Evolutionary conservation across 2,113 vertebrate species (phyloP).

Genomic region (Meleagris gallopavo): DNA sequence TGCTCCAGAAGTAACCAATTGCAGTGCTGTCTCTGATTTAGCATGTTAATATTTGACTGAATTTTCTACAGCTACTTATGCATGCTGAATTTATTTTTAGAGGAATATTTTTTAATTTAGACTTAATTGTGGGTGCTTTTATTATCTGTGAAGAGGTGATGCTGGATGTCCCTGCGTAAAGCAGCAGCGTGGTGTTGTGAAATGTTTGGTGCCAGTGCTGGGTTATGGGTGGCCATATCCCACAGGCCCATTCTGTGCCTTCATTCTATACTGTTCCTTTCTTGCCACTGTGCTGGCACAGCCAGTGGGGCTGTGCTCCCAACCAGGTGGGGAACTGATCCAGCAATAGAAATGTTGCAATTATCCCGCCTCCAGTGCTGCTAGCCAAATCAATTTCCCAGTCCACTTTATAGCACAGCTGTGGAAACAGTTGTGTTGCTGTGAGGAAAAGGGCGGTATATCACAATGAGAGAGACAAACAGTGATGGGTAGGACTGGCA

Average conservation of each 20-base stretch:
- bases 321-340: not conserved
- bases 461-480: not conserved
- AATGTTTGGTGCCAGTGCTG: not conserved
- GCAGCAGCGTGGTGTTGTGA: not conserved
- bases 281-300: not conserved
- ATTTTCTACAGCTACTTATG: not conserved
- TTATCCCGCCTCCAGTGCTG: not conserved
- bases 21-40: not conserved
- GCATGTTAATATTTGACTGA: not conserved
- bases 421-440: not conserved
- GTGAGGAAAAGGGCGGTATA: not conserved
- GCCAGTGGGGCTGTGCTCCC: not conserved
- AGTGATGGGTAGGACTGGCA: not conserved
- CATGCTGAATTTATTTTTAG: not conserved
- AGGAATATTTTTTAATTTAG: not conserved
- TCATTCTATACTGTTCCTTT: not conserved
- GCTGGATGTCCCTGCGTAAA: not conserved
- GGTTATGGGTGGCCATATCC: not conserved
- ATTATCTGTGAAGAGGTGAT: not conserved
- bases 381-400: not conserved
- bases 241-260: not conserved
- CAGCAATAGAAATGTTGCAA: not conserved
- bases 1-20: not conserved
- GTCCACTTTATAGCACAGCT: not conserved
- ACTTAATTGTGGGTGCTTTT: not conserved